Conservation (phyloP, 2,888 invertebrate species). For the Stenchaetothrips biformis region DNA sequence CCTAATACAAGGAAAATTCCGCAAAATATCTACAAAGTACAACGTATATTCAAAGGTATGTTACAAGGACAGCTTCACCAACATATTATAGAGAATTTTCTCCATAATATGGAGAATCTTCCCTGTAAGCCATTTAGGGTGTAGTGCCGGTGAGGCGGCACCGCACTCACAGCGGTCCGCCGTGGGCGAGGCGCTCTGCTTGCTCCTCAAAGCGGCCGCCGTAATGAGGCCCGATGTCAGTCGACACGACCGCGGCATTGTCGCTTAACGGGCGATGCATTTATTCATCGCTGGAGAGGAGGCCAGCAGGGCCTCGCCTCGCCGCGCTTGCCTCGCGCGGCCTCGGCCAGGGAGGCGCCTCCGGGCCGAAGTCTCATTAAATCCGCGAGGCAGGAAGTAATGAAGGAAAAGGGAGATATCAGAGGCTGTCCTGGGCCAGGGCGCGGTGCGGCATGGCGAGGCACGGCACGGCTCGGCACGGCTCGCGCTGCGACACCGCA, state of each 20-base stretch:
- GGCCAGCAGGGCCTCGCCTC: too few species aligned
- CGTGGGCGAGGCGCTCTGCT: too few species aligned
- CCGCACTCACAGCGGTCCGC: too few species aligned
- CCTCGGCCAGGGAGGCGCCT: not conserved
- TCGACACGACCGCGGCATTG: not conserved
- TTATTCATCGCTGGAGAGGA: not conserved
- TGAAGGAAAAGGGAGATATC: conserved; percentile 24
- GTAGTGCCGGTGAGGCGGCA: too few species aligned
- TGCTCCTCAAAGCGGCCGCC: not conserved
- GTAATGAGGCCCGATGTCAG: not conserved
- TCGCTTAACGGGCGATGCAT: conserved; percentile 6
- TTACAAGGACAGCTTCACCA: too few species aligned
- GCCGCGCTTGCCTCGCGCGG: not conserved
- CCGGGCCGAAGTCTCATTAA: conserved; percentile 8
- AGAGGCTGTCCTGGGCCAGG: not conserved
- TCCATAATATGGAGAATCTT: too few species aligned
- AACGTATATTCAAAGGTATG: too few species aligned
- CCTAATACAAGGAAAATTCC: too few species aligned
- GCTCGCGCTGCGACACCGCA: not conserved
- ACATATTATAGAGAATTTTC: too few species aligned
- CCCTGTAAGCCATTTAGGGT: too few species aligned
- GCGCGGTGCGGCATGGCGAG: not conserved
- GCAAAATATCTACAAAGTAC: too few species aligned
- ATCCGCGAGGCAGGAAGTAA: conserved; percentile 22
- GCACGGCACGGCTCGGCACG: not conserved